Evolutionary conservation across 2,113 vertebrate species (phyloP).

Genomic region (Lepidothrix coronata): DNA sequence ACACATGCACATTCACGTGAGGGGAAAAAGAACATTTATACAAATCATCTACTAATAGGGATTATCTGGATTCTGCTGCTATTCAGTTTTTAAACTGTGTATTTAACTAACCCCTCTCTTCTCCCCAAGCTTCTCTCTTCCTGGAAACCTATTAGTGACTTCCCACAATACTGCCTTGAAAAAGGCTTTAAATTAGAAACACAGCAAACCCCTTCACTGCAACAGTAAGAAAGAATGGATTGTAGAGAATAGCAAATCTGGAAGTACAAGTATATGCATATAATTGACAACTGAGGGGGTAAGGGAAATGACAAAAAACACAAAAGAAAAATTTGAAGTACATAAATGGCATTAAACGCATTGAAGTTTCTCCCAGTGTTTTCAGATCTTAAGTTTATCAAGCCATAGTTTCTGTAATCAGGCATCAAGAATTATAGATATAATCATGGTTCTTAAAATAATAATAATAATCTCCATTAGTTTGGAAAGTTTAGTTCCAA

Average conservation of each 20-base stretch:
- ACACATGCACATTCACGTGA: neutral
- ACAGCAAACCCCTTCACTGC: conserved; percentile 36
- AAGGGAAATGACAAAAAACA: conserved; percentile 52
- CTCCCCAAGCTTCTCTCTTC: neutral
- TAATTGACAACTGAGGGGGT: conserved; percentile 29
- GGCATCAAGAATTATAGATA: conserved; percentile 63
- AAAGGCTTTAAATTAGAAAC: conserved; percentile 35
- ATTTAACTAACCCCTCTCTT: conserved; percentile 21
- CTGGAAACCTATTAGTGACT: conserved; percentile 28
- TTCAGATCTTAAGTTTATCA: conserved; percentile 36
- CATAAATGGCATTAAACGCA: conserved; percentile 15
- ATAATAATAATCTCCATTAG: conserved; percentile 38
- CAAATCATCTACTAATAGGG: conserved; percentile 8
- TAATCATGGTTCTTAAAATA: conserved; percentile 19
- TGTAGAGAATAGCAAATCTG: conserved; percentile 23
- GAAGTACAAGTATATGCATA: conserved; percentile 33
- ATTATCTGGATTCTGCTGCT: conserved; percentile 42
- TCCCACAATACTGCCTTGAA: neutral
- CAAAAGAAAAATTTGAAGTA: conserved; percentile 23
- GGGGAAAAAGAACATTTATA: neutral
- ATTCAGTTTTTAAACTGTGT: conserved; percentile 26
- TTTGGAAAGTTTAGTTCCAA: conserved; percentile 59
- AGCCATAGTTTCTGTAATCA: conserved; percentile 72
- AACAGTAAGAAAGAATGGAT: conserved; percentile 32
- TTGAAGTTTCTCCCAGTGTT: conserved; percentile 36